phyloP scores from a whole-genome alignment of 92 coral and sea anemone species.

The Phenganax marumi region DNA sequence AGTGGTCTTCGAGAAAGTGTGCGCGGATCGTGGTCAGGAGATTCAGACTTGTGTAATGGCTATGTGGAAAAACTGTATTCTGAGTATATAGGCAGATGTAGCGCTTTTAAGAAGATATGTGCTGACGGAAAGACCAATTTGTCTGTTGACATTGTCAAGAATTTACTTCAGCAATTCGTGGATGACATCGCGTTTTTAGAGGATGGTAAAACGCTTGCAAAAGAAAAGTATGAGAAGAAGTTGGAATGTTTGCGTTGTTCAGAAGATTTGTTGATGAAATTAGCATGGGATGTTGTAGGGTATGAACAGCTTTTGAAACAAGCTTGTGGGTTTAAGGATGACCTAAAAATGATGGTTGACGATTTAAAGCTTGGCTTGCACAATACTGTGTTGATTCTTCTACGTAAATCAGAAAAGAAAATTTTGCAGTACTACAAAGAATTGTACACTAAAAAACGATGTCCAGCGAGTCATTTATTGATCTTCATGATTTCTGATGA shows the following conservation, averaged over 20 bases:
- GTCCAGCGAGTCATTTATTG: conserved; percentile 55
- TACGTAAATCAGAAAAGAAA: not conserved
- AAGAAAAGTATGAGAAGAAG: conserved; percentile 38
- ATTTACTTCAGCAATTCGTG: conserved; percentile 5
- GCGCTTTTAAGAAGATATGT: conserved; percentile 13
- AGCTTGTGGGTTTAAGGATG: not conserved
- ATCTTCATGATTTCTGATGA: conserved; percentile 67
- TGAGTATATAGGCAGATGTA: conserved; percentile 40
- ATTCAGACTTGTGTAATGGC: conserved; percentile 58
- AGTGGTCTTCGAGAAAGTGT: conserved; percentile 60
- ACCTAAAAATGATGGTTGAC: not conserved
- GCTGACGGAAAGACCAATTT: not conserved
- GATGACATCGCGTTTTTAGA: conserved; percentile 44
- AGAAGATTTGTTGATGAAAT: conserved; percentile 49
- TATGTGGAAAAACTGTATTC: conserved; percentile 24
- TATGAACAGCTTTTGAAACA: conserved; percentile 55
- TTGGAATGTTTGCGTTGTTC: conserved; percentile 23
- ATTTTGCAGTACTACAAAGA: conserved; percentile 36
- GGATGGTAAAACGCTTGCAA: conserved; percentile 27
- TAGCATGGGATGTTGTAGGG: conserved; percentile 61
- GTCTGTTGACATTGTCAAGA: conserved; percentile 3
- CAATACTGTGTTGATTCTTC: too few species aligned
- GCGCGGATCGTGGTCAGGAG: conserved; percentile 65
- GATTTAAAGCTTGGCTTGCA: not conserved
- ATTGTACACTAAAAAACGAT: conserved; percentile 54